phyloP scores from a whole-genome alignment of 2,888 invertebrate species.

The Mythimna ferrago region DNA sequence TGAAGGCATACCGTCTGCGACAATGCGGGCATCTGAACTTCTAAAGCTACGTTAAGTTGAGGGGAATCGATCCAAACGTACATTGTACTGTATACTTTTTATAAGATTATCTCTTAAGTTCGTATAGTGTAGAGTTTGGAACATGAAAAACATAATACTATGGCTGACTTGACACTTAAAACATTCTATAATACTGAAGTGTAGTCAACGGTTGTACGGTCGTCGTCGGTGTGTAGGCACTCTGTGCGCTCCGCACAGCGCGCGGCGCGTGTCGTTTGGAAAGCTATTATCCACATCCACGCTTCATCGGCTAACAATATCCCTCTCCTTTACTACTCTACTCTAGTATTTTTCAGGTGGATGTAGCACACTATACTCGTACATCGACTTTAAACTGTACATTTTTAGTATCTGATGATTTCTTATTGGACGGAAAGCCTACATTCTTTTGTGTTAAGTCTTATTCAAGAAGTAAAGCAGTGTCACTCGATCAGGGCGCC shows the following conservation, averaged over 20 bases:
- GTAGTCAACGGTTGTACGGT: constrained; percentile 23
- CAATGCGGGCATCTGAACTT: background rate
- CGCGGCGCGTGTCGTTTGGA: constrained; percentile 64
- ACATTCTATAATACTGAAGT: constrained; percentile 1
- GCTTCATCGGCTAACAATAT: constrained; percentile 66
- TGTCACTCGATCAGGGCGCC: background rate
- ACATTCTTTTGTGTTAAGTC: background rate
- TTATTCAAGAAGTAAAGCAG: constrained; percentile 7
- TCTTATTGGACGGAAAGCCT: background rate
- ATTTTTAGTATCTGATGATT: background rate
- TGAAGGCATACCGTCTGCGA: background rate
- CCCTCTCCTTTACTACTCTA: constrained; percentile 26
- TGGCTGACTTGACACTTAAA: background rate
- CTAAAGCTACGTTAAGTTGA: background rate
- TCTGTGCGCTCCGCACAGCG: constrained; percentile 34
- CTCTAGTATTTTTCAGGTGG: constrained; percentile 39
- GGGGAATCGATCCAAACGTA: background rate
- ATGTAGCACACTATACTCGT: constrained; percentile 15
- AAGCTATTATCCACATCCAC: constrained; percentile 67
- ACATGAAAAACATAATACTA: background rate
- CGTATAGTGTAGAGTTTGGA: no score
- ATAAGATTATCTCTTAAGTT: background rate
- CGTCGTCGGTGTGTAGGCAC: constrained; percentile 43
- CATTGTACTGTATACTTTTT: background rate
- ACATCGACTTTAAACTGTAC: background rate